Evolutionary conservation across 2,797 vertebrate genomes (phyloP).

Genomic region (Heteromormyrus szaboi): DNA sequence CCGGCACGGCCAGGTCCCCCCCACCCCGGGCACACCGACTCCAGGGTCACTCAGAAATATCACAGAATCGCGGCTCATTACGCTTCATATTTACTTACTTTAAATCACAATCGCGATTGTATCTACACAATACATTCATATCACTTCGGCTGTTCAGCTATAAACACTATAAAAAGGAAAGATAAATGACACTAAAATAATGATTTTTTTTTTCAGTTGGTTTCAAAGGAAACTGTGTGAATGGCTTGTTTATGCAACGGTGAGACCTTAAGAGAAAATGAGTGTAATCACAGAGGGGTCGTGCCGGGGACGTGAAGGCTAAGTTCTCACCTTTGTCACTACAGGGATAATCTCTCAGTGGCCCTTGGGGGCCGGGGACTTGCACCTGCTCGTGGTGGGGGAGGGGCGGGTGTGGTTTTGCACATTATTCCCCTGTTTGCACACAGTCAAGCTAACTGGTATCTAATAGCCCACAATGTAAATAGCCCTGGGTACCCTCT

Average conservation of each 20-base stretch:
- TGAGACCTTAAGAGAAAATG: background rate
- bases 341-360: background rate
- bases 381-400: background rate
- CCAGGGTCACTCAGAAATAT: background rate
- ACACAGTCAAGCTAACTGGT: background rate
- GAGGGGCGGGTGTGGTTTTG: background rate
- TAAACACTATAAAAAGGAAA: background rate
- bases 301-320: background rate
- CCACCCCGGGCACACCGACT: background rate
- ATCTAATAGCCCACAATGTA: background rate
- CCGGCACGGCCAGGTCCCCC: background rate
- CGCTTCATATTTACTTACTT: background rate
- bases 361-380: background rate
- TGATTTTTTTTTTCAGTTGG: background rate
- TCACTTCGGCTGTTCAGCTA: background rate
- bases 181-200: background rate
- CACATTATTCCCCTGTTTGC: background rate
- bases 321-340: background rate
- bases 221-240: background rate
- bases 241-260: background rate
- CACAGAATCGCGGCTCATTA: background rate
- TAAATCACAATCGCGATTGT: background rate
- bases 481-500: background rate
- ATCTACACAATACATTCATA: background rate
- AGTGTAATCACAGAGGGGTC: background rate